A percentile compares a stretch with the other conserved stretches of the same genome.
Evolutionary conservation across 2,797 vertebrate species (phyloP).

Genomic region (Taenioides sp.): DNA sequence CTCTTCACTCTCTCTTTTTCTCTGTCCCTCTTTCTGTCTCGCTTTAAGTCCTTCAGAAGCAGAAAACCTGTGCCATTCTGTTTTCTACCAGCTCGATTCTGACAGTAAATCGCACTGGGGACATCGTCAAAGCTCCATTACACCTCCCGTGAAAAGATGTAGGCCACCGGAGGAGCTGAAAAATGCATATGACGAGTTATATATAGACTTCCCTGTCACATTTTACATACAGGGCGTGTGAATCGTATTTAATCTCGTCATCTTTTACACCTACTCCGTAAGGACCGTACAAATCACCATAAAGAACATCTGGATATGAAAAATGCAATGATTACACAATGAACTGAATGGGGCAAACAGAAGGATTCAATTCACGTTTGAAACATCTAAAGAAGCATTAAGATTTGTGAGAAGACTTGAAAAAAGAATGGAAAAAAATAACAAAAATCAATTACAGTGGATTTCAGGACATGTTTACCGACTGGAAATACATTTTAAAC

Average conservation of each 20-base stretch:
- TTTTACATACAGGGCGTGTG: neutral
- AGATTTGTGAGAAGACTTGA: too few species aligned
- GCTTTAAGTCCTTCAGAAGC: too few species aligned
- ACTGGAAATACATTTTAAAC: too few species aligned
- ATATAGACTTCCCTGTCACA: neutral
- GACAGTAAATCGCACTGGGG: neutral
- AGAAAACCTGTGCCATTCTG: too few species aligned
- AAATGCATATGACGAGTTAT: conserved; percentile 5
- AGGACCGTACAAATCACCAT: neutral
- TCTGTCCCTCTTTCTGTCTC: too few species aligned
- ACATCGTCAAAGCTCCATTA: neutral
- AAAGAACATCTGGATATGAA: neutral
- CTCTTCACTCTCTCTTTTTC: too few species aligned
- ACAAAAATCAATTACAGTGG: too few species aligned
- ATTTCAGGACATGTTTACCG: too few species aligned
- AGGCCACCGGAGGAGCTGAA: neutral
- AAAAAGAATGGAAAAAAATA: too few species aligned
- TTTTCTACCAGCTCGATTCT: neutral
- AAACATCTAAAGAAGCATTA: too few species aligned
- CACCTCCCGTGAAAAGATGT: neutral
- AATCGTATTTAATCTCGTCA: conserved; percentile 1
- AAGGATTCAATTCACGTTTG: too few species aligned
- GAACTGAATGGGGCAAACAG: neutral
- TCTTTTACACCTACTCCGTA: neutral
- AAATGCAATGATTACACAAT: too few species aligned